Evolutionary conservation across 2,888 invertebrate species (phyloP), one percentile per base, ranked within the genome.

Genomic region (Melolontha melolontha): DNA sequence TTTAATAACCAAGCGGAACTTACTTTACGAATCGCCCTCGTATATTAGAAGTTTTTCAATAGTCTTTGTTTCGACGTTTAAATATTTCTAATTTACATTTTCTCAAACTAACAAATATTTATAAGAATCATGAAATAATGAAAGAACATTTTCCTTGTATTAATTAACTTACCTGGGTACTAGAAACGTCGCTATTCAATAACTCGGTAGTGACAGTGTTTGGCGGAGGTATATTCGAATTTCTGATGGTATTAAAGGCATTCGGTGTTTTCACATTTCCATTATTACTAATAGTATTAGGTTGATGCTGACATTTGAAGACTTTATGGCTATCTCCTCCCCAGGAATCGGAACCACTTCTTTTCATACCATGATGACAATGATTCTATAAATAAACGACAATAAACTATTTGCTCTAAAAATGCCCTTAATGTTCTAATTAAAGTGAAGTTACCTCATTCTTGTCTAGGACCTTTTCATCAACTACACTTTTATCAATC

Each of bases 321-420:
- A 86, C 79, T 75, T 88, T 88, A 71, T 86, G 85, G 64, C 84
- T 85, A 59, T 89, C 88, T 1, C 84, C 87, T 77, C 89, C 89
- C 84, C 87, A 87, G 1, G 88, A 89, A 64, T 86, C 85, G 11
- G 89, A 88, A 1, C 88, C 87, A 57, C 87, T 86, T 11, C 91
- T 83, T 77, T 92, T 92, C 0, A 88, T 75, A 0, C 89, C 89
- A 71, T 88, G 89, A 2, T 79, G 79, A 34, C 82, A 81, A 17
- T 79, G 75, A 70, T 67, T 71, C 69, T 71, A 49, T 39, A 62
- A 66, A 39, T 22, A 67, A 17, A 49, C 14, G 34, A 41, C 27
- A 51, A 22, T 2, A 16, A 47, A 47, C 17, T 47, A 17, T 47
- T 34, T 34, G 34, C 34, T 34, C 34, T 8, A 34, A 34, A 34